Evolutionary conservation across 2,888 invertebrate genomes (phyloP).

Genomic region (Panzeria rudis): DNA sequence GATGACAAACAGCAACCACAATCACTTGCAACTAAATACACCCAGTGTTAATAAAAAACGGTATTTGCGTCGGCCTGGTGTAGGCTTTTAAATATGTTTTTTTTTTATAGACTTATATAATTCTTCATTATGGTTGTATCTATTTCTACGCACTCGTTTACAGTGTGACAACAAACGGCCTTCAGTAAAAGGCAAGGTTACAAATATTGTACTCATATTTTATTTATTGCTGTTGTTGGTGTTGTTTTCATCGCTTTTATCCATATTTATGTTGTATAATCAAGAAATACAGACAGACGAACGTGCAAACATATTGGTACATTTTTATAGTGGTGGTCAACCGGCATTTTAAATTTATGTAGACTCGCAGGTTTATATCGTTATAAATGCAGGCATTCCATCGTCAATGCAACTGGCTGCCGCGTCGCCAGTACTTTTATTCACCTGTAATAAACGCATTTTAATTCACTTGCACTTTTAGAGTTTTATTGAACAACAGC

Average conservation of each 20-base stretch:
- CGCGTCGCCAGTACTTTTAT: constrained; percentile 6
- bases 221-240: constrained; percentile 48
- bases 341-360: constrained; percentile 69
- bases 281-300: background rate
- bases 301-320: background rate
- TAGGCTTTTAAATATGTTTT: constrained; percentile 21
- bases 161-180: constrained; percentile 68
- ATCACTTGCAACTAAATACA: constrained; percentile 19
- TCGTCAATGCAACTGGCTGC: constrained; percentile 20
- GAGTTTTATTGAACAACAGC: constrained; percentile 6
- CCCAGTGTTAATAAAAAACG: constrained; percentile 38
- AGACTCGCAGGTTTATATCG: constrained; percentile 35
- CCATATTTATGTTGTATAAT: constrained; percentile 53
- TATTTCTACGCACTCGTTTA: constrained; percentile 62
- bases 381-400: constrained; percentile 50
- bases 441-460: constrained; percentile 68
- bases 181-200: constrained; percentile 73
- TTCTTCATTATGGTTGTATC: constrained; percentile 33
- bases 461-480: constrained; percentile 55
- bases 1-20: constrained; percentile 44
- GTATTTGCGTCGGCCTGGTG: constrained; percentile 30
- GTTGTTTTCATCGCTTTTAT: constrained; percentile 36
- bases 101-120: background rate
- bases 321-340: constrained; percentile 35
- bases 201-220: constrained; percentile 62